Conservation (phyloP, 1,140 invertebrate species). For the Rhopalosiphum padi region DNA sequence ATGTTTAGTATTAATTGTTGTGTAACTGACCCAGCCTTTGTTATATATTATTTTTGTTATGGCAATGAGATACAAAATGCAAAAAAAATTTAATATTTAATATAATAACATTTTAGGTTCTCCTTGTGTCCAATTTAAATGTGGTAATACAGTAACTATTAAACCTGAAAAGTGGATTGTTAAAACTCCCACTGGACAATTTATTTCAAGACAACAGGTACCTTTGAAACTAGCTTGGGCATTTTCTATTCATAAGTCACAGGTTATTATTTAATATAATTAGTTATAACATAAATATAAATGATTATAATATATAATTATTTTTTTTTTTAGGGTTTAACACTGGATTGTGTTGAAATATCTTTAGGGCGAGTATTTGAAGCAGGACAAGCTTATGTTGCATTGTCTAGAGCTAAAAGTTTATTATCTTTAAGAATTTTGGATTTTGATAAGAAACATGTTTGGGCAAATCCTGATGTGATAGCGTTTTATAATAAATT, state of each 20-base stretch:
- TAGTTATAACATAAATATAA: not conserved
- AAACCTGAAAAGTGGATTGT: conserved; percentile 84
- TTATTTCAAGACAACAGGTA: conserved; percentile 77
- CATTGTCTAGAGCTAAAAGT: conserved; percentile 88
- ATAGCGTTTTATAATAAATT: conserved; percentile 76
- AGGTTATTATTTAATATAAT: conserved; percentile 62
- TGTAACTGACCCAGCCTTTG: not conserved
- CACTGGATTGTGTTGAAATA: conserved; percentile 95
- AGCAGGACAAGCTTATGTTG: conserved; percentile 95
- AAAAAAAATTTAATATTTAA: not conserved
- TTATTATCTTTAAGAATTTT: conserved; percentile 83
- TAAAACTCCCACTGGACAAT: conserved; percentile 72
- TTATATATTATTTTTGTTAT: not conserved
- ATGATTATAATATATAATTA: not conserved
- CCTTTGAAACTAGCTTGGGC: conserved; percentile 95
- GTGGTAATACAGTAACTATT: conserved; percentile 75
- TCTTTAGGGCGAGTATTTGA: conserved; percentile 89
- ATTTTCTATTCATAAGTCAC: conserved; percentile 96
- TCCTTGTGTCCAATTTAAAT: conserved; percentile 89
- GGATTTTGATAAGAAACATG: conserved; percentile 85
- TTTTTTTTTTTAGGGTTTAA: conserved; percentile 76
- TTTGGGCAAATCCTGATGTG: conserved; percentile 88
- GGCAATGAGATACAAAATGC: not conserved
- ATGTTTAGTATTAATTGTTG: not conserved
- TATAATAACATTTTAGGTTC: conserved; percentile 64